Base-by-base conservation (phyloP, 1,140 invertebrate genomes). In the Drosophila ambigua region DNA sequence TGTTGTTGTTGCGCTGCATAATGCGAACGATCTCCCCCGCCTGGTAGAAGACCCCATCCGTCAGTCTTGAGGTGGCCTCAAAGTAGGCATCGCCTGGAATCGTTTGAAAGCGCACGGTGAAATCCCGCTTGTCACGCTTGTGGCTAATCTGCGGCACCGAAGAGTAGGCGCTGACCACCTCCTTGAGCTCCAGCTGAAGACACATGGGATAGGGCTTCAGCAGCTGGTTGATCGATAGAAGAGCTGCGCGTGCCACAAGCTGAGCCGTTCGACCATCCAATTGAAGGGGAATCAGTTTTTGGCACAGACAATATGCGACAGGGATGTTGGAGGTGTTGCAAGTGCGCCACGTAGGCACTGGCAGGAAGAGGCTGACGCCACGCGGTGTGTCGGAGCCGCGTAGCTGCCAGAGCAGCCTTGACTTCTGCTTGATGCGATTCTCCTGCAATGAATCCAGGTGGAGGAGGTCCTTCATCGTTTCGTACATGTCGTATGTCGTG, bases 401-500 rank as follows among this genome's bases (percentile, higher is more conserved):
- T 2, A 15, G 13, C 0, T 16, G 41, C 35, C 50, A 55, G 4
- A 39, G 11, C 4, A 13, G 35, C 0, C 11, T 5, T 13, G 43
- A 11, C 1, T 11, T 50, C 23, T 26, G 8, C 0, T 13, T 72
- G 0, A 93, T 46, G 0, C 4, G 4, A 2, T 79, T 46, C 7
- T 92, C 67, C 2, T 73, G 20, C 4, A 94, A 43, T 2, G 64
- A 45, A 0, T 76, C 48, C 0, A 93, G 79, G 45, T 94, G 66
- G 9, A 95, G 60, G 2, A 97, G 69, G 83, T 96, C 94, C 5
- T 84, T 54, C 0, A 93, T 52, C 2, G 94, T 94, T 55, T 95
- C 94, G 83, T 97, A 94, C 2, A 98, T 82, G 90, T 98, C 97
- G 90, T 94, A 98, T 0, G 96, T 95, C 15, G 96, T 96, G 0